Conservation (phyloP, 1,140 invertebrate genomes). For the Trichoplusia ni region DNA sequence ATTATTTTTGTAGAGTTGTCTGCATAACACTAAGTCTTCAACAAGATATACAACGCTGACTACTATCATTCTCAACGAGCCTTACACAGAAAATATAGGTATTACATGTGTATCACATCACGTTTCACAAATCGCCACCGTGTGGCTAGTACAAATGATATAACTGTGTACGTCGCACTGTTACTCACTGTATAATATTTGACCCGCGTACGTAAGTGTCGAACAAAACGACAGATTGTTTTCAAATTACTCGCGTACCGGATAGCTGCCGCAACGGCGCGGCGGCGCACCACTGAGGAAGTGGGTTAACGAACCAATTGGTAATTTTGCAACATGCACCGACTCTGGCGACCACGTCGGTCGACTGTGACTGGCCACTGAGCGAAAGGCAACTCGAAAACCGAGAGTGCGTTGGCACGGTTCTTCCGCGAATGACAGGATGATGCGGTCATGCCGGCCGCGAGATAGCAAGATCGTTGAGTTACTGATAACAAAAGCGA, state of each 20-base stretch:
- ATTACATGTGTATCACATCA: slow-evolving; percentile 13
- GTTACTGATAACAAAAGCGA: slow-evolving; percentile 67
- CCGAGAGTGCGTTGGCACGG: slow-evolving; percentile 71
- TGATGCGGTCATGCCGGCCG: slow-evolving; percentile 62
- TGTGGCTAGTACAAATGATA: background rate
- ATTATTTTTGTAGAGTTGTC: slow-evolving; percentile 47
- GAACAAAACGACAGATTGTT: slow-evolving; percentile 41
- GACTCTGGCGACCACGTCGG: slow-evolving; percentile 47
- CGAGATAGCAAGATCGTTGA: slow-evolving; percentile 73
- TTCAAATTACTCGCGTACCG: slow-evolving; percentile 46
- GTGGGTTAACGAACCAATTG: slow-evolving; percentile 65
- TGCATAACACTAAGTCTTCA: slow-evolving; percentile 37
- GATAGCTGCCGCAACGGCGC: slow-evolving; percentile 38
- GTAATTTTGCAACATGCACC: slow-evolving; percentile 61
- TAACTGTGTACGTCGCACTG: slow-evolving; percentile 16
- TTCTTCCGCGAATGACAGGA: slow-evolving; percentile 70
- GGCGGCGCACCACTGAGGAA: slow-evolving; percentile 43
- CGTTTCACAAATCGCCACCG: slow-evolving; percentile 16
- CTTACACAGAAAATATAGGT: slow-evolving; percentile 12
- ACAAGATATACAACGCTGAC: slow-evolving; percentile 13
- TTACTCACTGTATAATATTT: slow-evolving; percentile 37
- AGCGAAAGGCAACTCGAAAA: slow-evolving; percentile 72
- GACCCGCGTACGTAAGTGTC: slow-evolving; percentile 14
- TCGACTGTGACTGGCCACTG: slow-evolving; percentile 57
- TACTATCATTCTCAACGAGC: slow-evolving; percentile 29